phyloP scores from a whole-genome alignment of 1,140 invertebrate genomes.

The Drosophila tristis region DNA sequence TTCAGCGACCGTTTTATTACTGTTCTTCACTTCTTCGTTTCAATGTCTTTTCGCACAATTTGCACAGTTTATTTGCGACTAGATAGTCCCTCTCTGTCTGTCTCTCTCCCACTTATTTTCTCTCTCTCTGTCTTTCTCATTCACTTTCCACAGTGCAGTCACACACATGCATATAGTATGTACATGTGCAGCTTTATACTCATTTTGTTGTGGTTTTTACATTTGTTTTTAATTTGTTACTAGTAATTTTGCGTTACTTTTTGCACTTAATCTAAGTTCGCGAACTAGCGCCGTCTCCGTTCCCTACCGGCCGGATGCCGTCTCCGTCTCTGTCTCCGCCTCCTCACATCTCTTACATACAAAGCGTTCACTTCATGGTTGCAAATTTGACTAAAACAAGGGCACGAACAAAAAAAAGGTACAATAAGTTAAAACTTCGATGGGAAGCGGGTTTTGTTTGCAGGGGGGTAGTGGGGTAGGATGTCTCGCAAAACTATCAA shows the following conservation, averaged over 20 bases:
- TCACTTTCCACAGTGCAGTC: neutral
- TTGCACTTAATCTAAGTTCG: no score
- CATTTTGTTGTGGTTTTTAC: neutral
- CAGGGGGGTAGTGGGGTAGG: no score
- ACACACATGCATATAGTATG: neutral
- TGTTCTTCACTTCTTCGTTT: conserved; percentile 19
- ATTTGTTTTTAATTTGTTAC: neutral
- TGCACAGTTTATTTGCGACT: conserved; percentile 42
- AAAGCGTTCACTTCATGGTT: conserved; percentile 15
- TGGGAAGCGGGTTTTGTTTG: conserved; percentile 11
- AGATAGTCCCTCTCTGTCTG: conserved; percentile 24
- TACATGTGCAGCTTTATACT: neutral
- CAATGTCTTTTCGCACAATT: conserved; percentile 31
- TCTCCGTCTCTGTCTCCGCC: no score
- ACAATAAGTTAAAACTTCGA: no score
- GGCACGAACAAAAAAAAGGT: conserved; percentile 11
- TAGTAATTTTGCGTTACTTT: no score
- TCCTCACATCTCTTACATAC: no score
- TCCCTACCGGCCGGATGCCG: no score
- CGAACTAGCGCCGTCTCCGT: no score
- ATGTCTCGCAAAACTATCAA: conserved; percentile 25
- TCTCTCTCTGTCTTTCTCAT: conserved; percentile 4
- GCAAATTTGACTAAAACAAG: conserved; percentile 48
- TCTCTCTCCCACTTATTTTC: conserved; percentile 8
- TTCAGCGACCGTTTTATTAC: conserved; percentile 5